These are phyloP conservation scores for Poeciliopsis paucimaculata DNA, from an alignment of 2,797 vertebrate genomes.

Conservation along the genomic window DNA sequence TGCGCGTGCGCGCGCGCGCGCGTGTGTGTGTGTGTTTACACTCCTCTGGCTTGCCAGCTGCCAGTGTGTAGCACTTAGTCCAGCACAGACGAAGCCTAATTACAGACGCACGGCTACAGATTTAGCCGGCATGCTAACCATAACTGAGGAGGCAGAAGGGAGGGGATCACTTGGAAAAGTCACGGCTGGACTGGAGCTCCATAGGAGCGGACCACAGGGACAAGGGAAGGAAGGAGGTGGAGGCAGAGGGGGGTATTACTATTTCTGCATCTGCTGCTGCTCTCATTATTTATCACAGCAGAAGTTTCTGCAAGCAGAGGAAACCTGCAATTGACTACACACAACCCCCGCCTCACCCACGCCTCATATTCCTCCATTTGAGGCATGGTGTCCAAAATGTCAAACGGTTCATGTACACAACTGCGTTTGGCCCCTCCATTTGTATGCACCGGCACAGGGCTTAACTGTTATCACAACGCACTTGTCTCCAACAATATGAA, in stretches of 20 bases:
- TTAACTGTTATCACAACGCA: slow-evolving; percentile 25
- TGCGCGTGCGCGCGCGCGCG: neutral
- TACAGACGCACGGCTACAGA: slow-evolving; percentile 85
- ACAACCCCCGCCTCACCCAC: slow-evolving; percentile 49
- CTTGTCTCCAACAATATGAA: slow-evolving; percentile 30
- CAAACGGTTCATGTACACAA: slow-evolving; percentile 25
- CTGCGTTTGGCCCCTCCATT: slow-evolving; percentile 20
- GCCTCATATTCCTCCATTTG: slow-evolving; percentile 17
- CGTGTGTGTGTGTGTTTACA: slow-evolving; percentile 42
- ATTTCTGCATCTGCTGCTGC: slow-evolving; percentile 78
- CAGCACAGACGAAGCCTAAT: slow-evolving; percentile 82
- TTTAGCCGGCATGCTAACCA: slow-evolving; percentile 89
- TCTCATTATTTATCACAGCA: slow-evolving; percentile 86
- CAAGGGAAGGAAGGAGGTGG: slow-evolving; percentile 60
- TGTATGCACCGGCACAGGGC: slow-evolving; percentile 2
- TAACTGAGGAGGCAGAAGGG: slow-evolving; percentile 85
- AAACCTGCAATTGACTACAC: slow-evolving; percentile 81
- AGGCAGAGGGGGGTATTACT: slow-evolving; percentile 68
- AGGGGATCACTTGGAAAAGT: slow-evolving; percentile 82
- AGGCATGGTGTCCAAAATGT: slow-evolving; percentile 26
- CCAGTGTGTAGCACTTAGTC: slow-evolving; percentile 81
- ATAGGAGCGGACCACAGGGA: slow-evolving; percentile 83
- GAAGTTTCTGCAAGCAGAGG: slow-evolving; percentile 71
- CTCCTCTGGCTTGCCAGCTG: slow-evolving; percentile 77
- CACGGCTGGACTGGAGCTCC: slow-evolving; percentile 83